Percentiles rank a stretch among this genome's conserved stretches.
phyloP scores from a whole-genome alignment of 2,888 invertebrate genomes.

The Latrodectus hesperus region DNA sequence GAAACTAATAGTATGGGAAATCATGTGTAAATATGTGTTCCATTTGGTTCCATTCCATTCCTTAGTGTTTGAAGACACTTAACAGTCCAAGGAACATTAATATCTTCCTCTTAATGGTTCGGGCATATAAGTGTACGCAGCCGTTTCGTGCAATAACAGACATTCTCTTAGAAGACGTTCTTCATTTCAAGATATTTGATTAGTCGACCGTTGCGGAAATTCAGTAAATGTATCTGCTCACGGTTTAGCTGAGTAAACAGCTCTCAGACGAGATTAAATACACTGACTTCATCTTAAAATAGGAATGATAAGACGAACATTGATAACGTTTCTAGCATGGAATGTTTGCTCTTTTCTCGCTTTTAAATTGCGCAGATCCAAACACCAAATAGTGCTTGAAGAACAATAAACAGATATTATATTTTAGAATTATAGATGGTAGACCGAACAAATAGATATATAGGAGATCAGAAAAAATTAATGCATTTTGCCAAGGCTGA shows the following conservation, averaged over 20 bases:
- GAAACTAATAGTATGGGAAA: no score
- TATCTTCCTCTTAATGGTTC: not conserved
- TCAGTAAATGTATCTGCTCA: constrained; percentile 13
- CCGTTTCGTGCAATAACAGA: not conserved
- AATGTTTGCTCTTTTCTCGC: constrained; percentile 17
- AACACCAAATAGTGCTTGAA: constrained; percentile 25
- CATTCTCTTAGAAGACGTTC: constrained; percentile 4
- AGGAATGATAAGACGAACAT: not conserved
- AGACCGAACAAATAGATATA: constrained; percentile 11
- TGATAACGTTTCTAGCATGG: no score
- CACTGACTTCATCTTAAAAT: constrained; percentile 4
- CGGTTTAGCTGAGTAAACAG: constrained; percentile 27
- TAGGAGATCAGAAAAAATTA: not conserved
- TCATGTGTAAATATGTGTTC: not conserved
- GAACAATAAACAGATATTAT: constrained; percentile 39
- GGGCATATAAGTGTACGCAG: constrained; percentile 20
- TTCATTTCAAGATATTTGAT: constrained; percentile 7
- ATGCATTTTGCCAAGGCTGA: constrained; percentile 2
- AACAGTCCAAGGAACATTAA: constrained; percentile 15
- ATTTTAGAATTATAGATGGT: not conserved
- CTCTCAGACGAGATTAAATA: constrained; percentile 1
- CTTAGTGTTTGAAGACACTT: constrained; percentile 34
- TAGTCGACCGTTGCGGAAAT: constrained; percentile 1
- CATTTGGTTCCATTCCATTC: not conserved
- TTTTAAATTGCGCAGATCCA: constrained; percentile 22